phyloP scores from a whole-genome alignment of 2,797 vertebrate species.

The Mionectes olivaceus region DNA sequence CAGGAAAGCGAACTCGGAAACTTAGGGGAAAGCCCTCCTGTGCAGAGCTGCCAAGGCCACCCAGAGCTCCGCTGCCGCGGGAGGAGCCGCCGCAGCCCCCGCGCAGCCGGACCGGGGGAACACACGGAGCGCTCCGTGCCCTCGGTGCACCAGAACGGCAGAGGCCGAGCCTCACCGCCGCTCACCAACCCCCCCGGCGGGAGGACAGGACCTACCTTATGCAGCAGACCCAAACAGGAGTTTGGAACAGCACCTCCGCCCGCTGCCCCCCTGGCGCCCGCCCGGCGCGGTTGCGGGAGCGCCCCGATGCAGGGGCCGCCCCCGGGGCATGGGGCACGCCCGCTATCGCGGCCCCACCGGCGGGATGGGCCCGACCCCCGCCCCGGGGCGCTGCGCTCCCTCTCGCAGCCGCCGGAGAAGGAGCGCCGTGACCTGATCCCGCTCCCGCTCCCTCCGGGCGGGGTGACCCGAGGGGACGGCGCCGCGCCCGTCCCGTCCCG shows the following conservation, averaged over 20 bases:
- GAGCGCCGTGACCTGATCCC: background rate
- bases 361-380: background rate
- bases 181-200: background rate
- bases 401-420: background rate
- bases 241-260: fast-evolving
- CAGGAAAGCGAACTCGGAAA: fast-evolving
- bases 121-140: fast-evolving
- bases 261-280: fast-evolving
- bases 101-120: background rate
- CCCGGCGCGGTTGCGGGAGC: background rate
- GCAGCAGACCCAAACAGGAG: fast-evolving
- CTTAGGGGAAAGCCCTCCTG: fast-evolving
- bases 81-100: background rate
- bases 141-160: background rate
- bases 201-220: background rate
- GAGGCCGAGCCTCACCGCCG: background rate
- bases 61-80: fast-evolving
- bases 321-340: background rate
- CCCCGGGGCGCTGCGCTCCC: background rate
- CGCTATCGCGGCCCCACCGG: background rate
- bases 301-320: background rate
- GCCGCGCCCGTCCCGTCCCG: background rate
- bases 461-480: background rate
- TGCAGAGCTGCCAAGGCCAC: fast-evolving
- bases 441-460: background rate